Base-by-base conservation (phyloP, 2,113 vertebrate genomes). In the Cinclus mexicanus region DNA sequence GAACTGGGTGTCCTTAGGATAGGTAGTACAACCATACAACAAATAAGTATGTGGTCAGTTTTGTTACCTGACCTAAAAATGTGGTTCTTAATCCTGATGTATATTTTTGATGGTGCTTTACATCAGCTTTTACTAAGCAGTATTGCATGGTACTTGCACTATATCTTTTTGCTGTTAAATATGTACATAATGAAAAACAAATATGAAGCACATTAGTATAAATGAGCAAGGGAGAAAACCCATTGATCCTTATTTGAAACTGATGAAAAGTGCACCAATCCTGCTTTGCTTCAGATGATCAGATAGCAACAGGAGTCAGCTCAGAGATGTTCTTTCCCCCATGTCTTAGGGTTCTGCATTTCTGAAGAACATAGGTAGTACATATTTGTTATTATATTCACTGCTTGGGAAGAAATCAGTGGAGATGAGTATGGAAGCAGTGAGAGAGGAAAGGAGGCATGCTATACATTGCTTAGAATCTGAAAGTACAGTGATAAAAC, bases 161-260 rank as follows among this genome's bases (percentile, higher is more conserved):
- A 8, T 82, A 72, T 95, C n/a, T 77, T 93, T 93, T 96, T 95
- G 64, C 90, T 95, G 33, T 91, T 89, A 95, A 93, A 81, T 83
- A 23, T 4, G 4, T 63, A 60, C 29, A 11, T 91, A 74, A 94
- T 71, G 87, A 92, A 85, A 94, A 94, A 87, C 60, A 91, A 96
- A 95, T 75, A 37, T 93, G 87, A 95, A 93, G 68, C 72, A 83
- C 22, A 28, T 90, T 91, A 87, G 11, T 59, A 28, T 88, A 96
- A 94, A 94, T 95, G 92, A 93, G 83, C 61, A 80, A 87, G 90
- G 85, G 70, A 96, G 95, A 89, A 97, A 97, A 83, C 63, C 50
- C 81, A 57, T 53, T 94, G 94, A 91, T 93, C 83, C 49, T 74
- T 88, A 74, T 91, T 96, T 87, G 72, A 94, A 96, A 94, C 56